These are phyloP conservation scores for Acrossocheilus fasciatus DNA, from an alignment of 2,797 vertebrate species.

Conservation along the genomic window DNA sequence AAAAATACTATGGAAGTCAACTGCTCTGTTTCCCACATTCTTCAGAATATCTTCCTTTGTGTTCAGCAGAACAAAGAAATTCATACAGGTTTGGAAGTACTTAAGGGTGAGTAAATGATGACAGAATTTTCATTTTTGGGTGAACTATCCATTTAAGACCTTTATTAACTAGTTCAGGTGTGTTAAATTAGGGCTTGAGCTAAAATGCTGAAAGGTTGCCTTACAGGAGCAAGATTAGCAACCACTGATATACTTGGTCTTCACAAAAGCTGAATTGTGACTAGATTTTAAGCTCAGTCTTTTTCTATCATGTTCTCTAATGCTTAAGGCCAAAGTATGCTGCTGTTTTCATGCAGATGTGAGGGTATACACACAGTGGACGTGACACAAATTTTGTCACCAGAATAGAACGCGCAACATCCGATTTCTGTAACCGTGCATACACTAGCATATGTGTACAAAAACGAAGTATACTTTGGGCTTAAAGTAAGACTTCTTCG, in stretches of 20 bases:
- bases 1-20: no score
- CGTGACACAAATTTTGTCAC: not conserved
- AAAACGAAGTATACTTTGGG: not conserved
- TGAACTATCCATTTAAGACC: not conserved
- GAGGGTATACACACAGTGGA: not conserved
- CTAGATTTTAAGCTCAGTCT: not conserved
- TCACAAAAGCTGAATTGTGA: not conserved
- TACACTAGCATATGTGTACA: not conserved
- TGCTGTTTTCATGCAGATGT: not conserved
- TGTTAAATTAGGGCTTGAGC: not conserved
- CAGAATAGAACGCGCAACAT: not conserved
- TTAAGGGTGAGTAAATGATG: no score
- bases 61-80: no score
- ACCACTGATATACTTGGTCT: not conserved
- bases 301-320: not conserved
- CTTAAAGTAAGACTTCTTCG: not conserved
- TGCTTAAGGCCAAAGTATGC: not conserved
- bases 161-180: not conserved
- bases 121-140: no score
- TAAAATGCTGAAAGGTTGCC: not conserved
- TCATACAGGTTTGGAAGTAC: no score
- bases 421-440: not conserved
- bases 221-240: no score
- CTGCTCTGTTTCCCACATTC: no score
- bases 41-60: no score